These are phyloP conservation scores for Sus cebifrons DNA, from an alignment of 2,797 vertebrate species.

Conservation along the genomic window DNA sequence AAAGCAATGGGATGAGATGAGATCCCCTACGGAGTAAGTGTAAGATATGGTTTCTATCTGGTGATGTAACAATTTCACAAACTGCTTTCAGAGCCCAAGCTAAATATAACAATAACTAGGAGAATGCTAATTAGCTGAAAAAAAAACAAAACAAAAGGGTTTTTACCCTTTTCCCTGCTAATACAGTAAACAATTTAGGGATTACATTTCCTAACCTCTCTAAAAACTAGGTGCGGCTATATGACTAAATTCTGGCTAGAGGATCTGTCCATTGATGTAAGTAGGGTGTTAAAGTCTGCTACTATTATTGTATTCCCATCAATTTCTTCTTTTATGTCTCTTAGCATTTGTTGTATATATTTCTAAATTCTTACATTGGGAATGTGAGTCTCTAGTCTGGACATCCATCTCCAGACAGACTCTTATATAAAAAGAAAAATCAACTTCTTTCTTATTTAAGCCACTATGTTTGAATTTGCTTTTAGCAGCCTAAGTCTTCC, in stretches of 20 bases:
- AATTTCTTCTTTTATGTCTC: too few species aligned
- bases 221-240: not conserved
- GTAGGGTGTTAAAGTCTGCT: too few species aligned
- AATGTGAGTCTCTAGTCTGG: not conserved
- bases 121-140: conserved; percentile 15
- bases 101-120: conserved; percentile 4
- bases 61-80: conserved; percentile 25
- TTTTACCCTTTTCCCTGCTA: not conserved
- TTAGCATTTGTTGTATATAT: not conserved
- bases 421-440: not conserved
- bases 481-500: not conserved
- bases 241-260: not conserved
- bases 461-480: conserved; percentile 11
- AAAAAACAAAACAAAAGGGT: not conserved
- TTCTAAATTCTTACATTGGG: not conserved
- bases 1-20: not conserved
- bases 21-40: not conserved
- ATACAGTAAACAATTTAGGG: not conserved
- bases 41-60: not conserved
- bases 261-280: too few species aligned
- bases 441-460: conserved; percentile 22
- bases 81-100: not conserved
- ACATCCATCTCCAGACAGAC: not conserved
- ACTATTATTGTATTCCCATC: too few species aligned
- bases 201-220: not conserved